These are phyloP conservation scores for Sebastes itinus DNA, from an alignment of 2,797 vertebrate species.

Conservation along the genomic window DNA sequence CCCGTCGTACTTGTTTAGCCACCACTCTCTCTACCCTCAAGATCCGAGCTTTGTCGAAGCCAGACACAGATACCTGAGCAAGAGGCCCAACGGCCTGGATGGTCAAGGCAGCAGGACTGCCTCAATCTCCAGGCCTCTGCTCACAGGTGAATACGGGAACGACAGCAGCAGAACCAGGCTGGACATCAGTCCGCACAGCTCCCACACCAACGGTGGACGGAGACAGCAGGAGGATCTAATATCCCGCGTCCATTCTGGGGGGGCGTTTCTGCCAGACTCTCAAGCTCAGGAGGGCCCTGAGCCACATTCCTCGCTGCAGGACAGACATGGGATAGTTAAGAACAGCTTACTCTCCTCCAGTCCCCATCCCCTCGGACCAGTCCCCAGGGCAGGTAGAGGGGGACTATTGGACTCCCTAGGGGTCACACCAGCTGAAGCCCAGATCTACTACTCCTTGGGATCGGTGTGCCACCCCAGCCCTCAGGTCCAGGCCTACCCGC, in stretches of 20 bases:
- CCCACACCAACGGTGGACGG: constrained; percentile 80
- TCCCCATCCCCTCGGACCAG: constrained; percentile 68
- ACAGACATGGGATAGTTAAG: constrained; percentile 73
- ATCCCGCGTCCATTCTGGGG: constrained; percentile 50
- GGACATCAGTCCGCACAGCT: constrained; percentile 63
- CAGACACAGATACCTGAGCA: constrained; percentile 75
- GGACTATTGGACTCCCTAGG: constrained; percentile 68
- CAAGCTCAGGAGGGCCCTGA: constrained; percentile 72
- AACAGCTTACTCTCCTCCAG: constrained; percentile 64
- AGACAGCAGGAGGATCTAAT: constrained; percentile 76
- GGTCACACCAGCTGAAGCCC: constrained; percentile 75
- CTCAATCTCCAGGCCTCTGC: constrained; percentile 66
- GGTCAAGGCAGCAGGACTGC: constrained; percentile 76
- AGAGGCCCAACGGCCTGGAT: constrained; percentile 82
- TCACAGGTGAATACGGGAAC: constrained; percentile 67
- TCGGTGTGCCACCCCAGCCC: constrained; percentile 70
- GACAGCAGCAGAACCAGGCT: constrained; percentile 70
- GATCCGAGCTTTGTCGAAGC: constrained; percentile 70
- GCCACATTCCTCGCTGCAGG: constrained; percentile 82
- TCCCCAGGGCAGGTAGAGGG: constrained; percentile 69
- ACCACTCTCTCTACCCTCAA: constrained; percentile 70
- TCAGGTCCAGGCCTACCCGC: constrained; percentile 71
- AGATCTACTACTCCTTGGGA: constrained; percentile 83
- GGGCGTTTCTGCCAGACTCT: constrained; percentile 67
- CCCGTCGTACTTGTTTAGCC: constrained; percentile 73